phyloP scores from a whole-genome alignment of 2,797 vertebrate species.

The Sardinella longiceps region DNA sequence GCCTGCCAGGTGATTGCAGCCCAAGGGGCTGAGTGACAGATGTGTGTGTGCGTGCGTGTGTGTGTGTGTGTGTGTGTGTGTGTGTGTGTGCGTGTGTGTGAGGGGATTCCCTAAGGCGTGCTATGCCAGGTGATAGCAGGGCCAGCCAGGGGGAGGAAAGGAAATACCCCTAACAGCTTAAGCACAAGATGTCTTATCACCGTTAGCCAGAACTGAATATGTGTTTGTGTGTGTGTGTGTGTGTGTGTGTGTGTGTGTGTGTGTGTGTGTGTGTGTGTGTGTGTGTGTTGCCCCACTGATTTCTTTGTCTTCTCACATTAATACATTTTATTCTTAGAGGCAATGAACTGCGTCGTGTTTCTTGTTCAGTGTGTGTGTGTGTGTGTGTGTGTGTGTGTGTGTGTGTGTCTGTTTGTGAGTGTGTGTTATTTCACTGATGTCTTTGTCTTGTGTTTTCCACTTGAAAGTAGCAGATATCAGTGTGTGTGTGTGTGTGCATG shows the following conservation, averaged over 20 bases:
- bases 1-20: background rate
- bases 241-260: background rate
- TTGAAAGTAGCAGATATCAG: background rate
- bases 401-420: too few species aligned
- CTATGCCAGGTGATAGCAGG: constrained; percentile 17
- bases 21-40: constrained; percentile 19
- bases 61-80: constrained; percentile 6
- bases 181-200: constrained; percentile 11
- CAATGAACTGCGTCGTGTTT: background rate
- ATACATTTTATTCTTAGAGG: background rate
- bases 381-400: background rate
- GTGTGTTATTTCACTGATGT: background rate
- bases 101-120: constrained; percentile 14
- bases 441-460: background rate
- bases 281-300: background rate
- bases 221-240: constrained; percentile 16
- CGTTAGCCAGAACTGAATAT: background rate
- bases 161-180: constrained; percentile 19
- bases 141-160: background rate
- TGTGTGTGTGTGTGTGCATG: background rate
- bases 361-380: background rate
- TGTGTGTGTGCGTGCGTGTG: constrained; percentile 13
- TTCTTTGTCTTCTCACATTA: background rate
- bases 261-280: too few species aligned
- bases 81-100: background rate